A percentile compares a stretch with the other conserved stretches of the same genome.
Conservation (phyloP, 2,113 vertebrate species). For the Leptocoma aspasia region DNA sequence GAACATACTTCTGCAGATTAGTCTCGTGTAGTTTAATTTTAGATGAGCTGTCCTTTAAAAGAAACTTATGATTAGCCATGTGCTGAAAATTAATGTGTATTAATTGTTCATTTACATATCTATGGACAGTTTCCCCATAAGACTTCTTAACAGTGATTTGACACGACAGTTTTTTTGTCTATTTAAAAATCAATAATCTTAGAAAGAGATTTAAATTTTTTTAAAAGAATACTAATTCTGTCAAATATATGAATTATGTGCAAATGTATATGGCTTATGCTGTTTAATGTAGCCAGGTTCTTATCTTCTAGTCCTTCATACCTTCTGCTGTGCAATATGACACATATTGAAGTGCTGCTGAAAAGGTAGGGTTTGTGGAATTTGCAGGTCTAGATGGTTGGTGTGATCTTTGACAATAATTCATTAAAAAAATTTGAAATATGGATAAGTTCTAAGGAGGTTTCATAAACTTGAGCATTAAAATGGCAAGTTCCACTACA, state of each 20-base stretch:
- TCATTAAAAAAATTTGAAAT: background rate
- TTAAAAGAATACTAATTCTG: background rate
- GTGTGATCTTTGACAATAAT: background rate
- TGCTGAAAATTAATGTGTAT: background rate
- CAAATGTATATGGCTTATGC: background rate
- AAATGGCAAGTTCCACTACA: background rate
- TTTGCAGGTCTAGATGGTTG: background rate
- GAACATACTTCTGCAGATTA: background rate
- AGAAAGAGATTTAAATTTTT: background rate
- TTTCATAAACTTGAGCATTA: background rate
- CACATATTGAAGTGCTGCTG: slow-evolving; percentile 80
- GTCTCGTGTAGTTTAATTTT: background rate
- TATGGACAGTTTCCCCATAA: background rate
- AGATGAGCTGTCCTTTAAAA: background rate
- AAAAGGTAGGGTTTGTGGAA: slow-evolving; percentile 78
- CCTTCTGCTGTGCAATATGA: slow-evolving; percentile 88
- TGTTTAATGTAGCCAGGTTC: background rate
- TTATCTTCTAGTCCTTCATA: slow-evolving; percentile 84
- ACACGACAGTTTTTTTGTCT: background rate
- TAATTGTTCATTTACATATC: background rate
- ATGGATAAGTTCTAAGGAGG: background rate
- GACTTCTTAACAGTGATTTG: background rate
- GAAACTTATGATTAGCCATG: background rate
- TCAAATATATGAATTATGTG: background rate
- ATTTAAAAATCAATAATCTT: background rate